Base-by-base conservation (phyloP, 2,113 vertebrate species). In the Antigone vipio region DNA sequence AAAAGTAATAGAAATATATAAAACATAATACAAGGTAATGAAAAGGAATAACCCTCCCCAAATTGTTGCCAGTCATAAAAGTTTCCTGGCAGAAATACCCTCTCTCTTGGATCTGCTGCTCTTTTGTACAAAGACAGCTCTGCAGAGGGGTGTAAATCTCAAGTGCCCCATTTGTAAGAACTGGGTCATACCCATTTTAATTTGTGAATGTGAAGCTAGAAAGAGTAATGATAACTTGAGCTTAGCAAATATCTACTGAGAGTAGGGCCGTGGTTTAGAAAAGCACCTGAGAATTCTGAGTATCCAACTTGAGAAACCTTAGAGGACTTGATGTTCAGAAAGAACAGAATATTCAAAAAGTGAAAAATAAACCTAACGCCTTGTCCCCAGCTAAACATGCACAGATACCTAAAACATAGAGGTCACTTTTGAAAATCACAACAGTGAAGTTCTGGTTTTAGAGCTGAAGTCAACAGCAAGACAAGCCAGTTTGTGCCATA, bases 131-230 rank as follows among this genome's bases (percentile, higher is more conserved):
- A 93, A 80, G 52, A 63, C 11, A 47, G 60, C 13, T 84, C 40
- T 86, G 42, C 23, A 91, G 52, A 84, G 19, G 3, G 22, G 26
- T 78, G 14, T 56, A 77, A 93, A 68, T 96, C 68, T 84, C 83
- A 84, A 75, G 35, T 85, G 83, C 19, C 49, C 86, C 34, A 26
- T 91, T 85, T 88, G 3, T 84, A 56, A 95, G 56, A 92, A 94
- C 38, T 93, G 47, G 85, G 95, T 94, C 92, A 92, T 80, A 85
- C 23, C 32, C 47, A 71, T 87, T 96, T 88, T 88, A 89, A 80
- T 92, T 95, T 95, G 34, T 94, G 77, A 95, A 72, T 45, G 44
- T 5, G 35, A 94, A 93, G 15, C 27, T 79, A 49, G 35, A 82
- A 91, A 35, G 23, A 81, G 5, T 69, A 63, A 62, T 52, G 32